Evolutionary conservation across 2,797 vertebrate genomes (phyloP).

Genomic region (Alca torda): DNA sequence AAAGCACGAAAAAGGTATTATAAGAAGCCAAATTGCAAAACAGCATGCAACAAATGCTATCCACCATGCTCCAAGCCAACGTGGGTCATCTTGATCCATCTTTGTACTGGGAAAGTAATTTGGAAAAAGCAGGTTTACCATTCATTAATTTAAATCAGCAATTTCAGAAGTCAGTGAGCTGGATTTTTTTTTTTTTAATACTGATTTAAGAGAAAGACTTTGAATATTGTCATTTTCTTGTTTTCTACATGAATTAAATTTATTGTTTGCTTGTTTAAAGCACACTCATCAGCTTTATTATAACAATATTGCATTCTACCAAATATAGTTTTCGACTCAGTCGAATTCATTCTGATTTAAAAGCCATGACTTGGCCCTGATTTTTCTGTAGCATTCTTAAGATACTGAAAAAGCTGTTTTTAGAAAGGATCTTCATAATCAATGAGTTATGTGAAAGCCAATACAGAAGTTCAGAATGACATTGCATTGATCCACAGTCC

Average conservation of each 20-base stretch:
- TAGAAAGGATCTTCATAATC: neutral
- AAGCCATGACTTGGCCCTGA: neutral
- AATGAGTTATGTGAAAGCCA: neutral
- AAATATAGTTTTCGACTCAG: neutral
- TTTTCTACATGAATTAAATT: neutral
- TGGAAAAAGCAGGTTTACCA: neutral
- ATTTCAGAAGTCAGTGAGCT: neutral
- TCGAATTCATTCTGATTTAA: neutral
- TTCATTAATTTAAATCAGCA: neutral
- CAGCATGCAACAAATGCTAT: constrained; percentile 78
- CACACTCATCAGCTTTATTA: neutral
- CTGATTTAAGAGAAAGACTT: neutral
- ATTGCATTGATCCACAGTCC: neutral
- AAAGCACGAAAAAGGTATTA: constrained; percentile 80
- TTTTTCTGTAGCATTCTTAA: neutral
- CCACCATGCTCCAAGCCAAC: constrained; percentile 86
- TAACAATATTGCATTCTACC: neutral
- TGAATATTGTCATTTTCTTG: neutral
- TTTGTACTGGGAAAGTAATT: constrained; percentile 37
- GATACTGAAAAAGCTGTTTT: neutral
- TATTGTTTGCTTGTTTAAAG: neutral
- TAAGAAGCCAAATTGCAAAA: constrained; percentile 74
- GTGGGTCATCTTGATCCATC: constrained; percentile 73
- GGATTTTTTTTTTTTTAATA: neutral
- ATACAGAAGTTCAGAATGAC: neutral